Evolutionary conservation across 2,113 vertebrate genomes (phyloP), one percentile per base, ranked within the genome.

Genomic region (Thomomys bottae): DNA sequence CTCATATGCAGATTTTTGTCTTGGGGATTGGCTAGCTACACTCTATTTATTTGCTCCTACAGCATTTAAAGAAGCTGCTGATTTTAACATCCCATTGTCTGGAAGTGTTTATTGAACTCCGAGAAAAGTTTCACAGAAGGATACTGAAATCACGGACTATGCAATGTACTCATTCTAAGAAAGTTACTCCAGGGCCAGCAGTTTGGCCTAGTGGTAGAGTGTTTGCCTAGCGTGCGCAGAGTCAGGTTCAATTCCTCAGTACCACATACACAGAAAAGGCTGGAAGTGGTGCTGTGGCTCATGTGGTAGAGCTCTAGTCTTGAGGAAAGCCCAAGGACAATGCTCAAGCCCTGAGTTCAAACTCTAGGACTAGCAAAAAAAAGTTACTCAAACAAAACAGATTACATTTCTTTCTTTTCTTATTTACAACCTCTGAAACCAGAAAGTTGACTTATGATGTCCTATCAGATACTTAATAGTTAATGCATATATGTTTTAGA

Each of bases 371-470:
- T n/a, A n/a, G n/a, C n/a, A n/a, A n/a, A n/a, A n/a, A n/a, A n/a
- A n/a, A n/a, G n/a, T n/a, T 84, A 87, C 17, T 54, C 78, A 86
- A 82, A 54, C 64, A 82, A 83, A 88, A 45, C 42, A 34, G 17
- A 61, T 40, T 2, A 57, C 4, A 8, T 30, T 82, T 61, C 79
- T 24, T 86, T 64, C 2, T n/a, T n/a, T n/a, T 54, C 6, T 38
- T 63, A 12, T 86, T 40, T 71, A 26, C 20, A 68, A 12, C 26
- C 18, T 54, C 49, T 24, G 3, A 54, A 54, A 54, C 49, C 17
- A 3, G 45, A 49, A 49, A 49, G 45, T 49, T 49, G 45, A 59
- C 21, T 49, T 78, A 15, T 30, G 21, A 3, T 68, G 36, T 34
- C 24, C 38, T 88, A 59, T 9, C 32, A 89, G 64, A 17, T 57